Conservation (phyloP, 30 jellyfish, hydroid and myxozoan genomes). For the Mastigias papua region DNA sequence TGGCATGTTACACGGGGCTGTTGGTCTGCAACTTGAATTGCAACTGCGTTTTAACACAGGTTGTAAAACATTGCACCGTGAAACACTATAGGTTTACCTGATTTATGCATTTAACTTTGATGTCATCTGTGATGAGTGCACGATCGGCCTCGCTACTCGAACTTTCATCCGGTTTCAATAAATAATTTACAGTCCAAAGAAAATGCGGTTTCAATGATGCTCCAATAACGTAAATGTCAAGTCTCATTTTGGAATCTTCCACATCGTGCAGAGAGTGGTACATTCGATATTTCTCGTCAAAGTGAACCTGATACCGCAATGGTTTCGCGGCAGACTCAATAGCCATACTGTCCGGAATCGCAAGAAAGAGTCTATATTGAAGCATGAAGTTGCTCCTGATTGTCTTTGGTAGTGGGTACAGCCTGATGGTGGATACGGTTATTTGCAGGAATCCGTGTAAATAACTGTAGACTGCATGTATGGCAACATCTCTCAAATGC, state of each 20-base stretch:
- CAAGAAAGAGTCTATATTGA: conserved; percentile 21
- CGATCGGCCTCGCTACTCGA: conserved; percentile 1
- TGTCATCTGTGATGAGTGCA: conserved; percentile 5
- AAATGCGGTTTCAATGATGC: not conserved
- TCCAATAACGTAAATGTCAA: conserved; percentile 4
- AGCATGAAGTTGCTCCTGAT: not conserved
- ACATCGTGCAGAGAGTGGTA: not conserved
- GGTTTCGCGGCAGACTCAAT: conserved; percentile 33
- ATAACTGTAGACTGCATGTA: not conserved
- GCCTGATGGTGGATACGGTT: not conserved
- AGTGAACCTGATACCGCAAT: conserved; percentile 19
- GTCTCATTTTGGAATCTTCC: conserved; percentile 5
- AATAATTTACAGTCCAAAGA: conserved; percentile 2
- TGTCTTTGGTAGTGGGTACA: conserved; percentile 18
- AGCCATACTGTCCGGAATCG: not conserved
- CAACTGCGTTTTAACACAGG: too few relatives aligned
- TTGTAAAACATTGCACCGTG: too few relatives aligned
- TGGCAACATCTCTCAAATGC: conserved; percentile 7
- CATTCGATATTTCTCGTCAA: conserved; percentile 36
- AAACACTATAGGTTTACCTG: too few relatives aligned
- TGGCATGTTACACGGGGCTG: too few relatives aligned
- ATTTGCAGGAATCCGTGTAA: conserved; percentile 21
- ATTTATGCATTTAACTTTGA: too few relatives aligned
- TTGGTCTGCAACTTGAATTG: too few relatives aligned
- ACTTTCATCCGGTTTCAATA: not conserved